phyloP scores from a whole-genome alignment of 2,888 invertebrate genomes.

The Folsomia candida region DNA sequence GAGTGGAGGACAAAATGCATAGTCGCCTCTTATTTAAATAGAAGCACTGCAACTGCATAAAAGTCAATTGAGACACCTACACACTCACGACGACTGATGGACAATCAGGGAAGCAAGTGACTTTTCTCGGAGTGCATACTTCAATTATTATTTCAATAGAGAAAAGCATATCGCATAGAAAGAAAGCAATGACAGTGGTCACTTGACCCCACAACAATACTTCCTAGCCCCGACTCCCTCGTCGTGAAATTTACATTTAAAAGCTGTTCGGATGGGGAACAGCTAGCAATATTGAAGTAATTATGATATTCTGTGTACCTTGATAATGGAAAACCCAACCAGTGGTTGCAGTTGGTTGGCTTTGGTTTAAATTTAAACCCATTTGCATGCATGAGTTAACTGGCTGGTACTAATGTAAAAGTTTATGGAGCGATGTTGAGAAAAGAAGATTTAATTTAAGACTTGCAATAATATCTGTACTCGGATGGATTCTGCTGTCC shows the following conservation, averaged over 20 bases:
- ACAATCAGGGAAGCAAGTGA: not conserved
- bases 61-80: constrained; percentile 21
- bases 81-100: not conserved
- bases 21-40: not conserved
- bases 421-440: not conserved
- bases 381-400: constrained; percentile 3
- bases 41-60: not conserved
- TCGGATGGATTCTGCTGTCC: not conserved
- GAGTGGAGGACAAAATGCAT: not conserved
- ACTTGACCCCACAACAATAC: not conserved
- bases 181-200: constrained; percentile 7
- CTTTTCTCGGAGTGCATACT: not conserved
- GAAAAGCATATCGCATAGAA: too few relatives aligned
- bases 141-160: too few relatives aligned
- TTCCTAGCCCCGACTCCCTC: too few relatives aligned
- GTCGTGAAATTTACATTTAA: too few relatives aligned
- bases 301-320: not conserved
- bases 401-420: not conserved
- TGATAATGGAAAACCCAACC: not conserved
- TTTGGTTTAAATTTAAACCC: not conserved
- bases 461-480: not conserved
- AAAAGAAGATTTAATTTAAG: not conserved
- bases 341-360: not conserved
- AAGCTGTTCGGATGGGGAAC: not conserved
- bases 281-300: not conserved